Conservation (phyloP, 2,113 vertebrate genomes). For the Oxygymnocypris stewartii region DNA sequence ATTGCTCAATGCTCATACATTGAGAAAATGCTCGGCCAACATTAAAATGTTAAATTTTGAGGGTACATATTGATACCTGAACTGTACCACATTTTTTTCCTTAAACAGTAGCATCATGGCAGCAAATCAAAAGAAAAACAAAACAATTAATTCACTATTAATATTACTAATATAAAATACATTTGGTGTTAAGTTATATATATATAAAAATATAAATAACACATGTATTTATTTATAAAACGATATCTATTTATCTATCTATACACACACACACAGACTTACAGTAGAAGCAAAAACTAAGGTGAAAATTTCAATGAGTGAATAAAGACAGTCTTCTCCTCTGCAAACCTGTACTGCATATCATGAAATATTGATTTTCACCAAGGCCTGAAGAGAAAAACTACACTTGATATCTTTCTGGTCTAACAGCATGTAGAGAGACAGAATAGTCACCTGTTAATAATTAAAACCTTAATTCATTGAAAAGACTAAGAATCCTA, state of each 20-base stretch:
- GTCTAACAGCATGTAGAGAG: not conserved
- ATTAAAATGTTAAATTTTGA: not conserved
- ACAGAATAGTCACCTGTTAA: not conserved
- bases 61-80: no score
- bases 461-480: not conserved
- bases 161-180: no score
- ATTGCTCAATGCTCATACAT: not conserved
- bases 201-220: no score
- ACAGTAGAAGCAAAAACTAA: not conserved
- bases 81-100: no score
- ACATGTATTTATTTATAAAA: no score
- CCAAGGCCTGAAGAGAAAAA: not conserved
- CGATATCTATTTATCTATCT: not conserved
- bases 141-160: no score
- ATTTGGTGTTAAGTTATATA: not conserved
- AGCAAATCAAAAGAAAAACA: no score
- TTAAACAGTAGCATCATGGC: no score
- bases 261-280: not conserved
- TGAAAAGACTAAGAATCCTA: conserved; percentile 34
- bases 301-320: not conserved
- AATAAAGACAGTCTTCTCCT: not conserved
- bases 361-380: not conserved
- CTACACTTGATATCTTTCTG: not conserved
- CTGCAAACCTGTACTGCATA: not conserved
- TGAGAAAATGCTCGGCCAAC: not conserved